These are phyloP conservation scores for Pimephales promelas DNA, from an alignment of 2,113 vertebrate genomes.

Conservation along the genomic window DNA sequence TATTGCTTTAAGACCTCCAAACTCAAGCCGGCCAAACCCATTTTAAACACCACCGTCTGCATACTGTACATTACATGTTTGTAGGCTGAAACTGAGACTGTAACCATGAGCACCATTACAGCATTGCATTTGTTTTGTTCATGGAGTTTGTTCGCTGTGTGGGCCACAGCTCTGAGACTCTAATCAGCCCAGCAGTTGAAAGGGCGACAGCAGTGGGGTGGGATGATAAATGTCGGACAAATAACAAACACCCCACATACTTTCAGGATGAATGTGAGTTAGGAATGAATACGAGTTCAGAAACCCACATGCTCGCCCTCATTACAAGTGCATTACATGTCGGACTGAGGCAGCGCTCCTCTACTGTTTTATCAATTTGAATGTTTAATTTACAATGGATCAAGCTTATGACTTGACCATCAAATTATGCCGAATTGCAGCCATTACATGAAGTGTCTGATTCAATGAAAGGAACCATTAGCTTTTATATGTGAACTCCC, in stretches of 20 bases:
- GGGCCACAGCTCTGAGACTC: slow-evolving; percentile 18
- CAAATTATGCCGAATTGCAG: not conserved
- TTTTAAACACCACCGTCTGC: not conserved
- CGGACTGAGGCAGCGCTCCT: not conserved
- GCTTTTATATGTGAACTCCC: slow-evolving; percentile 15
- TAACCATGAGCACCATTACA: not conserved
- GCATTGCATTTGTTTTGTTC: not conserved
- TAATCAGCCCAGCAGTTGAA: not conserved
- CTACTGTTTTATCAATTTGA: not conserved
- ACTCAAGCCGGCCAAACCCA: not conserved
- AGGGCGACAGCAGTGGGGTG: not conserved
- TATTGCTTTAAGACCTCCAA: not conserved
- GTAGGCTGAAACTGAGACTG: not conserved
- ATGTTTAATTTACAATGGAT: not conserved
- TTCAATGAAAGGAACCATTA: not conserved
- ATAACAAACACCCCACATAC: not conserved
- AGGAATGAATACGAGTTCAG: not conserved
- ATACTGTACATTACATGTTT: not conserved
- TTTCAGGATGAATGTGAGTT: not conserved
- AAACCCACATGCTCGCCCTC: not conserved
- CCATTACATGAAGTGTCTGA: not conserved
- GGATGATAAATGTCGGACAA: slow-evolving; percentile 7
- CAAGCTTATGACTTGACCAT: not conserved
- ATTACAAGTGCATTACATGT: slow-evolving; percentile 11
- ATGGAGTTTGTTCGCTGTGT: slow-evolving; percentile 20